Percentiles rank a stretch among this genome's conserved stretches.
Conservation (phyloP, 2,113 vertebrate genomes). For the Gobio gobio region DNA sequence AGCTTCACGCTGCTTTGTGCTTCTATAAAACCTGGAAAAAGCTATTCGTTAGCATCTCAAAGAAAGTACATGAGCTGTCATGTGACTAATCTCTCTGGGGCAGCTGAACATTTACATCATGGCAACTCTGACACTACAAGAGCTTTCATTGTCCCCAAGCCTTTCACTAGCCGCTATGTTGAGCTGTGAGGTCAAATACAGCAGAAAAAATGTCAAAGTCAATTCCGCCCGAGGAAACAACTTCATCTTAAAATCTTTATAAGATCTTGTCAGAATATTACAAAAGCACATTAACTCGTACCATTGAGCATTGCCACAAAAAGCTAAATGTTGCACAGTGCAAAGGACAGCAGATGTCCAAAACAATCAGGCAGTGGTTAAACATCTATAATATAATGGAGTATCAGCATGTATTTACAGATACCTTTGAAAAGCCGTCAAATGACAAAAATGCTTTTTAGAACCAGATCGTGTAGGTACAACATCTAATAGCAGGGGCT, state of each 20-base stretch:
- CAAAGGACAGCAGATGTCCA: not conserved
- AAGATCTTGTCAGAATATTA: conserved; percentile 7
- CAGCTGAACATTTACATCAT: conserved; percentile 19
- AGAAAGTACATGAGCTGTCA: not conserved
- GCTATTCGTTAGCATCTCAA: not conserved
- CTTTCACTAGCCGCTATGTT: not conserved
- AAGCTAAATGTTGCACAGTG: not conserved
- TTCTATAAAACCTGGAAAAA: not conserved
- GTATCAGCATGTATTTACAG: not conserved
- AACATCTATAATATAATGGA: not conserved
- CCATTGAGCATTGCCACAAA: not conserved
- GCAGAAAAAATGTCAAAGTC: not conserved
- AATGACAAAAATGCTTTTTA: not conserved
- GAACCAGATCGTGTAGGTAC: not conserved
- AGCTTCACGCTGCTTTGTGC: not conserved
- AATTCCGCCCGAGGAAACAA: not conserved
- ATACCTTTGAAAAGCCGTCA: not conserved
- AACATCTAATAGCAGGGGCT: not conserved
- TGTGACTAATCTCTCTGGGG: not conserved
- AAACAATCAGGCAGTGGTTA: not conserved
- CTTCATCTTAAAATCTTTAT: not conserved
- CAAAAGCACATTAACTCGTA: conserved; percentile 20
- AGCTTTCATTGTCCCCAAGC: not conserved
- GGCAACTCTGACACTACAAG: not conserved
- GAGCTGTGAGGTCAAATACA: not conserved